Evolutionary conservation across 2,888 invertebrate species (phyloP), one percentile per base, ranked within the genome.

Genomic region (Patella caerulea): DNA sequence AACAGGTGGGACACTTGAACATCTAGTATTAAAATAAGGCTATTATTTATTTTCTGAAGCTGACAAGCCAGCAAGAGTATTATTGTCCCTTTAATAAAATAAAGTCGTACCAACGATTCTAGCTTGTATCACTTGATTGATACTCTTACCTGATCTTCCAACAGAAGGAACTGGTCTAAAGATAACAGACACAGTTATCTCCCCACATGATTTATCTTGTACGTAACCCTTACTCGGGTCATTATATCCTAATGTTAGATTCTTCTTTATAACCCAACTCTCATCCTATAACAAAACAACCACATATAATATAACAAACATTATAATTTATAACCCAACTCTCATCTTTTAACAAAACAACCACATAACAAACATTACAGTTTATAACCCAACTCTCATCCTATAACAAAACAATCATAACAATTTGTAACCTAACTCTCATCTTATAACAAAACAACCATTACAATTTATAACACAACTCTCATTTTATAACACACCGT

Each of bases 141-240:
- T 15, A 12, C 19, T 65, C 78, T 52, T 75, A 89, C 89, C 89
- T 82, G 89, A 89, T 78, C 84, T 87, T 15, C 87, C 87, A 12
- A 92, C 91, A 2, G 91, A 90, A 17, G 91, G 86, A 2, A 93
- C 92, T 2, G 93, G 93, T 82, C 93, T 90, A 86, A 93, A 93
- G 53, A 93, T 86, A 3, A 92, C 89, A 5, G 93, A 93, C 2
- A 93, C 92, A 14, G 89, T 92, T 86, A 93, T 91, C 14, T 90
- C 88, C 3, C 91, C 91, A 65, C 89, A 87, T 52, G 83, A 82
- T 69, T 82, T 81, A 79, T 88, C 88, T 12, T 82, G 83, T 5
- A 86, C 83, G 74, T 87, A 87, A 9, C 90, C 90, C 69, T 86
- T 84, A 45, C 87, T 83, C 19, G 87, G 85, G 34, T 88, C 85